Evolutionary conservation across 2,113 vertebrate genomes (phyloP).

Genomic region (Synodontis membranacea): DNA sequence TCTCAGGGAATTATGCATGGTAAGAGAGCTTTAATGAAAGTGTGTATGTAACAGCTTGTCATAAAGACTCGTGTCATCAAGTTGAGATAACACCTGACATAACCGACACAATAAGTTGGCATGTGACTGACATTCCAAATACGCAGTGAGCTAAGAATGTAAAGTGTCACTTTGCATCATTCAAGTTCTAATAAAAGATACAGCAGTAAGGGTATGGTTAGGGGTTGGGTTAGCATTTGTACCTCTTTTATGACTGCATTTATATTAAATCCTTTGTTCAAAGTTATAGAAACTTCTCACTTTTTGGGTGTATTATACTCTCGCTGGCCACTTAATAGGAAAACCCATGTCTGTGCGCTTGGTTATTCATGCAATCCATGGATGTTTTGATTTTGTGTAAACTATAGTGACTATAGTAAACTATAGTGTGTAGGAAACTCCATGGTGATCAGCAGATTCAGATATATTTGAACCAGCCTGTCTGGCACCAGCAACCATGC

Average conservation of each 20-base stretch:
- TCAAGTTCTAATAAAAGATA: not conserved
- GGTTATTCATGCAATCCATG: not conserved
- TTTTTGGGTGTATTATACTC: not conserved
- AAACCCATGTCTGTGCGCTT: not conserved
- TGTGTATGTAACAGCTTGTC: not conserved
- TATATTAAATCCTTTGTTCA: not conserved
- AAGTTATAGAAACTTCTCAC: not conserved
- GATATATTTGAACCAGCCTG: not conserved
- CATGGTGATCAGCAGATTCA: not conserved
- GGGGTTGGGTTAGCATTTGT: not conserved
- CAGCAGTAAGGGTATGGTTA: not conserved
- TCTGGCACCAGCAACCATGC: not conserved
- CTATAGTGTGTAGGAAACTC: too few species aligned
- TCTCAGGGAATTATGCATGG: too few species aligned
- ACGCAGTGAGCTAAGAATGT: not conserved
- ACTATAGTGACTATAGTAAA: not conserved
- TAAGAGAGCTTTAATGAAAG: not conserved
- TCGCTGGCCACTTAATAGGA: not conserved
- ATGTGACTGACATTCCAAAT: not conserved
- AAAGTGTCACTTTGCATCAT: not conserved
- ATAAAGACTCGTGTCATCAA: not conserved
- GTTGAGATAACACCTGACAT: not conserved
- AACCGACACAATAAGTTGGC: not conserved
- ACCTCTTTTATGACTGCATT: not conserved
- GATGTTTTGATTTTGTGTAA: not conserved